phyloP scores from a whole-genome alignment of 2,888 invertebrate genomes.

The Amphiduros pacificus region DNA sequence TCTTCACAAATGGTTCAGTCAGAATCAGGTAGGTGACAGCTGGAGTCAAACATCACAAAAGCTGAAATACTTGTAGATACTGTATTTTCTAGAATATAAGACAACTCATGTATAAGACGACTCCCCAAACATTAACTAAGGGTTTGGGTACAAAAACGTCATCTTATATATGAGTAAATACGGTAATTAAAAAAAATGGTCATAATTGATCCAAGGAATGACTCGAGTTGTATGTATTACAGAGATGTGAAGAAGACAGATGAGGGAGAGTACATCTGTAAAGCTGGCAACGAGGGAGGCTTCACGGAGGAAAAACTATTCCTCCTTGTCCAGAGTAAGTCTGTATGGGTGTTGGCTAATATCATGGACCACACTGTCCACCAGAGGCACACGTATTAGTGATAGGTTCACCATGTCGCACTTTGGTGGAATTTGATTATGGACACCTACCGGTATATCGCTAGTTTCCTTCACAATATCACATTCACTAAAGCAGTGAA shows the following conservation, averaged over 20 bases:
- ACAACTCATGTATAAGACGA: not conserved
- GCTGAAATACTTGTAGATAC: not conserved
- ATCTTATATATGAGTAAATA: no score
- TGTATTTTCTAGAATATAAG: not conserved
- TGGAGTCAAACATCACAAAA: not conserved
- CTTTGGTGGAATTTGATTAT: no score
- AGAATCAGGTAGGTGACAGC: conserved; percentile 45
- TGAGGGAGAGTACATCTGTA: conserved; percentile 63
- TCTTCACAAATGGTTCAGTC: conserved; percentile 58
- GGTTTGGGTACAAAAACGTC: no score
- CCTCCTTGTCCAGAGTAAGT: conserved; percentile 55
- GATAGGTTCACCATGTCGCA: no score
- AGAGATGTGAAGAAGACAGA: conserved; percentile 56
- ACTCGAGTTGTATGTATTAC: conserved; percentile 14
- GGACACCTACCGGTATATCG: no score
- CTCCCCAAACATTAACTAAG: no score
- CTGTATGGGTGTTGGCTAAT: no score
- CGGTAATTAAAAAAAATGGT: not conserved
- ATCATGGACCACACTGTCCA: no score
- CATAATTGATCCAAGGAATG: not conserved
- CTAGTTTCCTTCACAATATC: no score
- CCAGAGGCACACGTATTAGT: no score
- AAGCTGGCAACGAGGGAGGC: conserved; percentile 63
- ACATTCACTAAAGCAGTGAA: no score
- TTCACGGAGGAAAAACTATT: conserved; percentile 48